These are phyloP conservation scores for Neoitamus cyanurus DNA, from an alignment of 2,888 invertebrate species.

Conservation along the genomic window DNA sequence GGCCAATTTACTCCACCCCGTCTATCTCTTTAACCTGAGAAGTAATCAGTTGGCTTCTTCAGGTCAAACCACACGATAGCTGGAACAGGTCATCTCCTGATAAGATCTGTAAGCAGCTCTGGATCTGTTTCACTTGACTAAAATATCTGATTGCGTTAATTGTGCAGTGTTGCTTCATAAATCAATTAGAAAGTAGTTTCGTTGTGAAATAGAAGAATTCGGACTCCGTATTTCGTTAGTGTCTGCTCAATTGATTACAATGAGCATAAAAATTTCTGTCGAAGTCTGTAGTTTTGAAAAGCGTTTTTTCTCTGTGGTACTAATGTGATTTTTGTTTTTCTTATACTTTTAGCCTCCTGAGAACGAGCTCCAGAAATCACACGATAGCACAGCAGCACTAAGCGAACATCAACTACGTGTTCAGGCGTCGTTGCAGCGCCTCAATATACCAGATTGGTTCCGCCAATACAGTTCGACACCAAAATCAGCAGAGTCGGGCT, in stretches of 20 bases:
- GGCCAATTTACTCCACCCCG: not conserved
- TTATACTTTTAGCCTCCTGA: slow-evolving; percentile 81
- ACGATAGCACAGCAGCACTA: slow-evolving; percentile 74
- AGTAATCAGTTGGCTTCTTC: not conserved
- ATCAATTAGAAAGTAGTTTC: not conserved
- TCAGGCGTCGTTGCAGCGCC: slow-evolving; percentile 90
- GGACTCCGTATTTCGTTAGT: not conserved
- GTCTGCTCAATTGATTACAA: not conserved
- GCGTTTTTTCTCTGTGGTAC: not conserved
- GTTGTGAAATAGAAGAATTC: not conserved
- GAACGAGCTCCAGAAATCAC: slow-evolving; percentile 87
- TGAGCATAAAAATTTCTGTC: not conserved
- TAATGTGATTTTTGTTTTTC: not conserved
- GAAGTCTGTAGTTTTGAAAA: not conserved
- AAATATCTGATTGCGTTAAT: not conserved
- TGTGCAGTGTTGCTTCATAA: not conserved
- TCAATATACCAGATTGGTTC: slow-evolving; percentile 96
- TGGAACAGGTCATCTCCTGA: not conserved
- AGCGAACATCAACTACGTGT: slow-evolving; percentile 95
- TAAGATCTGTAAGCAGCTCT: not conserved
- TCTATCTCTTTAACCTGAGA: not conserved
- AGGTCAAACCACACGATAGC: not conserved
- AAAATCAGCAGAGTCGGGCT: slow-evolving; percentile 53
- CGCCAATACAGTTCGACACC: slow-evolving; percentile 67
- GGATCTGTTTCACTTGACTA: not conserved